Evolutionary conservation across 2,888 invertebrate species (phyloP).

Genomic region (Microplitis manilae): DNA sequence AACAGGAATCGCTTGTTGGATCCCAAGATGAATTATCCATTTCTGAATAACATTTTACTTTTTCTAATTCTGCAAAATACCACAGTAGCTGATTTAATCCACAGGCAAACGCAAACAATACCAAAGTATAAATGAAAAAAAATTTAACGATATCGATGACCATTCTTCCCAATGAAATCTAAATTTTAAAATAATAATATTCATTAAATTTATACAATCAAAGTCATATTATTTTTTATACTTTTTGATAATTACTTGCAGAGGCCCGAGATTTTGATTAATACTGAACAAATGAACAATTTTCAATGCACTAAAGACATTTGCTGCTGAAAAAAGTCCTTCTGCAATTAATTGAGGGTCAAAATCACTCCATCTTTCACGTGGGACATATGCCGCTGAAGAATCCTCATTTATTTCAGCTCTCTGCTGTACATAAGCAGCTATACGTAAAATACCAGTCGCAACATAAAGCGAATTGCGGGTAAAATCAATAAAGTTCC

Average conservation of each 20-base stretch:
- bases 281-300: slow-evolving; percentile 93
- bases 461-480: slow-evolving; percentile 89
- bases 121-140: slow-evolving; percentile 90
- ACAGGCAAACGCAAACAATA: slow-evolving; percentile 93
- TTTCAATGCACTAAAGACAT: slow-evolving; percentile 93
- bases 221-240: too few relatives aligned
- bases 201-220: too few relatives aligned
- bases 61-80: slow-evolving; percentile 92
- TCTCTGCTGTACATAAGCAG: slow-evolving; percentile 84
- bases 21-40: slow-evolving; percentile 84
- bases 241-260: slow-evolving; percentile 75
- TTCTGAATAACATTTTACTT: slow-evolving; percentile 82
- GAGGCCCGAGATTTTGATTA: slow-evolving; percentile 92
- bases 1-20: slow-evolving; percentile 82
- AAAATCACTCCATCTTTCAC: slow-evolving; percentile 92
- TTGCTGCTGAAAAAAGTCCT: slow-evolving; percentile 94
- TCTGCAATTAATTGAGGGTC: slow-evolving; percentile 95
- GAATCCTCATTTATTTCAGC: slow-evolving; percentile 80
- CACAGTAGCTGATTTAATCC: slow-evolving; percentile 94
- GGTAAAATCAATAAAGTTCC: slow-evolving; percentile 97
- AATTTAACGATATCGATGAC: slow-evolving; percentile 94
- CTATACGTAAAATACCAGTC: slow-evolving; percentile 79
- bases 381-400: slow-evolving; percentile 81
- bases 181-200: slow-evolving; percentile 68
- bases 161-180: slow-evolving; percentile 92